Percentiles rank a stretch among this genome's conserved stretches.
Conservation (phyloP, 2,797 vertebrate genomes). For the Trematomus bernacchii region DNA sequence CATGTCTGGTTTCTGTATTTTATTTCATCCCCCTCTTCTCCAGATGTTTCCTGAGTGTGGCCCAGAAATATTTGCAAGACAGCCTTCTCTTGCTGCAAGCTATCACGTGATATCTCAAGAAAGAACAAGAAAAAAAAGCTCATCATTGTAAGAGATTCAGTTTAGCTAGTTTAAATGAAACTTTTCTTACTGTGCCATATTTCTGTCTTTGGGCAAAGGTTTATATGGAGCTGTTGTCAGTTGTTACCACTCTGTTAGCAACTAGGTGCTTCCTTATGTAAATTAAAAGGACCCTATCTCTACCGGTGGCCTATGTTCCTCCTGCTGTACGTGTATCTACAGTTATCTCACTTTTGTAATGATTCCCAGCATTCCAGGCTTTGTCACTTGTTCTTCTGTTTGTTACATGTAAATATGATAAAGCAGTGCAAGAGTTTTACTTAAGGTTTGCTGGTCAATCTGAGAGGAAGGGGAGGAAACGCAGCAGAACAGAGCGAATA, state of each 20-base stretch:
- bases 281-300: conserved; percentile 90
- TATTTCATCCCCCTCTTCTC: conserved; percentile 49
- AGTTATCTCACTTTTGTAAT: conserved; percentile 92
- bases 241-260: conserved; percentile 95
- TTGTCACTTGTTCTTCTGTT: conserved; percentile 86
- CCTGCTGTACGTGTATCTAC: conserved; percentile 92
- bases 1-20: conserved; percentile 57
- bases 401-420: conserved; percentile 90
- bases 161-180: conserved; percentile 91
- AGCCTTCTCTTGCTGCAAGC: conserved; percentile 88
- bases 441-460: conserved; percentile 80
- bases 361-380: conserved; percentile 94
- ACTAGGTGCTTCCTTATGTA: conserved; percentile 96
- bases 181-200: conserved; percentile 90
- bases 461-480: conserved; percentile 66
- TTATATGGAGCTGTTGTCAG: conserved; percentile 95
- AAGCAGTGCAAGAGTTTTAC: conserved; percentile 89
- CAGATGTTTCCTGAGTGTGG: conserved; percentile 87
- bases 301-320: conserved; percentile 93
- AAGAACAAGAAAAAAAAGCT: conserved; percentile 50
- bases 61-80: conserved; percentile 66
- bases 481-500: conserved; percentile 42
- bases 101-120: conserved; percentile 61
- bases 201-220: conserved; percentile 93
- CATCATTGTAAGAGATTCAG: conserved; percentile 83